These are phyloP conservation scores for Drosophila fulvimacula DNA, from an alignment of 2,888 invertebrate genomes.

Conservation along the genomic window DNA sequence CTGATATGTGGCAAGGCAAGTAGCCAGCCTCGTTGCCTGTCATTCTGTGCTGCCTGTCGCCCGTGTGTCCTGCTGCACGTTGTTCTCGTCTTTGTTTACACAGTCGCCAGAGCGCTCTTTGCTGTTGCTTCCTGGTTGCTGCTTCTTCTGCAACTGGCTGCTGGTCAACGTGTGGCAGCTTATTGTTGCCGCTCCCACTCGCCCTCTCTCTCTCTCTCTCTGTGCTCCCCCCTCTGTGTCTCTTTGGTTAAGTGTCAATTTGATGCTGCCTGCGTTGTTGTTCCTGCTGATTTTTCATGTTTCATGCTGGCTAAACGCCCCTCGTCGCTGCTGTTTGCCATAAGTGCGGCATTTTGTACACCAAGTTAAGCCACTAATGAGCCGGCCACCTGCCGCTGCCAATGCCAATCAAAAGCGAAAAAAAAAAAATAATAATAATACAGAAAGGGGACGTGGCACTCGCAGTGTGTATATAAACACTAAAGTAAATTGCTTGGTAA, in stretches of 20 bases:
- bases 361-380: constrained; percentile 78
- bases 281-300: constrained; percentile 63
- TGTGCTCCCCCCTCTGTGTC: constrained; percentile 12
- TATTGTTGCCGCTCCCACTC: constrained; percentile 48
- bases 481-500: constrained; percentile 80
- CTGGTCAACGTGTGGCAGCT: constrained; percentile 72
- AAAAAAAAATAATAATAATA: neutral
- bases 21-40: constrained; percentile 35
- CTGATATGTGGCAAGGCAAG: constrained; percentile 61
- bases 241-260: constrained; percentile 76
- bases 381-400: constrained; percentile 78
- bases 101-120: constrained; percentile 56
- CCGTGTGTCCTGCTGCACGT: constrained; percentile 18
- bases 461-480: constrained; percentile 64
- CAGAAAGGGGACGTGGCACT: neutral
- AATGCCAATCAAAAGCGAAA: constrained; percentile 64
- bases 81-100: constrained; percentile 71
- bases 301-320: constrained; percentile 49
- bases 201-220: neutral
- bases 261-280: constrained; percentile 61
- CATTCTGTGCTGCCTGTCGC: constrained; percentile 6
- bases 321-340: constrained; percentile 59
- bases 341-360: constrained; percentile 78
- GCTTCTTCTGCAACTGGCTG: constrained; percentile 40
- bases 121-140: constrained; percentile 24